phyloP scores from a whole-genome alignment of 1,140 invertebrate genomes.

The Drosophila sturtevanti region DNA sequence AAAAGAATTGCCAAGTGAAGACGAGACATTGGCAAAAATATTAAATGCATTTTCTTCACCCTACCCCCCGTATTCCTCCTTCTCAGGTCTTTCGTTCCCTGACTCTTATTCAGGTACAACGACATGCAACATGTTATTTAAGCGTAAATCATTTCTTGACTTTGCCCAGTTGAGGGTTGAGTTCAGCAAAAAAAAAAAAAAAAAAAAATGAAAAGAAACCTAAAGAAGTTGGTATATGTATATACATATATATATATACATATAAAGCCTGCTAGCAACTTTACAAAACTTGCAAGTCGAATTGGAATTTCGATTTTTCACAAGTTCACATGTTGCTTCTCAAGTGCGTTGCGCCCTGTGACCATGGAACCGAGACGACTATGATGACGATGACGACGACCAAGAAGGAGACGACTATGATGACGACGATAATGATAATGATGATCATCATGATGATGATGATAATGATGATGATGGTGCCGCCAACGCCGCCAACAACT shows the following conservation, averaged over 20 bases:
- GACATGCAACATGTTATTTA: slow-evolving; percentile 79
- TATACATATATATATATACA: too few relatives aligned
- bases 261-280: neutral
- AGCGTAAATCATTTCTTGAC: slow-evolving; percentile 76
- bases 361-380: slow-evolving; percentile 32
- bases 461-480: slow-evolving; percentile 32
- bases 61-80: neutral
- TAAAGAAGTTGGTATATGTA: too few relatives aligned
- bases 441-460: slow-evolving; percentile 38
- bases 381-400: slow-evolving; percentile 7
- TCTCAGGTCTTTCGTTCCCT: too few relatives aligned
- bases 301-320: slow-evolving; percentile 81
- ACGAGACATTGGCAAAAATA: slow-evolving; percentile 12
- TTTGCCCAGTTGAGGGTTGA: slow-evolving; percentile 31
- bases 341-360: slow-evolving; percentile 52
- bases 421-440: slow-evolving; percentile 7
- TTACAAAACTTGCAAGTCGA: slow-evolving; percentile 38
- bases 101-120: neutral
- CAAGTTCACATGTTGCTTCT: slow-evolving; percentile 76
- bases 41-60: slow-evolving; percentile 4
- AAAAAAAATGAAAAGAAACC: slow-evolving; percentile 10
- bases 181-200: slow-evolving; percentile 9
- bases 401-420: slow-evolving; percentile 20
- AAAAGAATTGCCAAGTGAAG: neutral
- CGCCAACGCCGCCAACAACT: slow-evolving; percentile 35